Base-by-base conservation (phyloP, 2,797 vertebrate genomes). In the Dromococcyx pavoninus region DNA sequence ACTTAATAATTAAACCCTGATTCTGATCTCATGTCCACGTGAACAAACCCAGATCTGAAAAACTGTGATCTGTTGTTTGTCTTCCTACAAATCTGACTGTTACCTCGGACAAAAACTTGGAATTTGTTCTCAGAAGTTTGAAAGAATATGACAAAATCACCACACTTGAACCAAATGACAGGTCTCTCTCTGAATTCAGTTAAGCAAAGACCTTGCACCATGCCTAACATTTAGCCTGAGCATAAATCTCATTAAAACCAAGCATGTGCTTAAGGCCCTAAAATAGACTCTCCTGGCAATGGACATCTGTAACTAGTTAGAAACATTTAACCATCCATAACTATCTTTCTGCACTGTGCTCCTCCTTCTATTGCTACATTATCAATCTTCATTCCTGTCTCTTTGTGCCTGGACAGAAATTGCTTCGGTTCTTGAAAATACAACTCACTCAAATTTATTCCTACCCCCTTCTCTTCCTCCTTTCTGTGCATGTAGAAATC, bases 271-370 rank as follows among this genome's bases (percentile, higher is more conserved):
- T 67, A 91, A 72, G 48, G 23, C 24, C 25, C 60, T 93, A 50
- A 91, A 93, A 89, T 78, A 84, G n/a, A 11, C 37, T 90, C 37
- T 88, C 64, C 23, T 66, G 46, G 83, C 62, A 90, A 88, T 48
- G 75, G 84, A 88, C 72, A 84, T 93, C 79, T 92, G 48, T 90
- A 91, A 90, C 89, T 88, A 84, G 92, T 86, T 84, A 92, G 70
- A 94, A 95, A 95, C 53, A 91, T 91, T 93, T 93, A 96, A 91
- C 95, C 94, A 93, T 93, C 91, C 94, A 91, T 92, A 95, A 85
- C 94, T 96, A 96, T 93, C 92, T 94, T 94, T 93, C 64, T 94
- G 77, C 83, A 86, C 71, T 73, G 37, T 86, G 80, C 64, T 96
- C 22, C 64, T 89, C 66, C 70, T 90, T 90, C 89, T 85, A 23